Conservation (phyloP, 2,888 invertebrate species). For the Lordiphosa andalusiaca region DNA sequence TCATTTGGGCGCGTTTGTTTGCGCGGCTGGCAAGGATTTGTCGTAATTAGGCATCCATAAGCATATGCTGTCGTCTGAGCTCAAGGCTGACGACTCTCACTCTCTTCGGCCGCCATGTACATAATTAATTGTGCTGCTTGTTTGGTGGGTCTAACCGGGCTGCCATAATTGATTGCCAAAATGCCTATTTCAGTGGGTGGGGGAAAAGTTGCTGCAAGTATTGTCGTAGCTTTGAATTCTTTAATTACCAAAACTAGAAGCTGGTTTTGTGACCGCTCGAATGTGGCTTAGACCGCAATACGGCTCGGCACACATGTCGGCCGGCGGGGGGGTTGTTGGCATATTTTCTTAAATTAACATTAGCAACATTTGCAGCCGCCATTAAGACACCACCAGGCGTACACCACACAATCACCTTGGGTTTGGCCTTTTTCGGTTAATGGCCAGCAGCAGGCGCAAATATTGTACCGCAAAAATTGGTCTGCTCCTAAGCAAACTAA, state of each 20-base stretch:
- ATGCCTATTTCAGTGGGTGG: constrained; percentile 11
- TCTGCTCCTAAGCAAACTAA: constrained; percentile 50
- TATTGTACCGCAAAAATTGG: constrained; percentile 32
- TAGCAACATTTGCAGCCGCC: constrained; percentile 68
- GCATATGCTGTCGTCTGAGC: constrained; percentile 74
- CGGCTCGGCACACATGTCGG: constrained; percentile 6
- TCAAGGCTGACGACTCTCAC: constrained; percentile 45
- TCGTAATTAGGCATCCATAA: constrained; percentile 75
- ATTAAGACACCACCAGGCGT: constrained; percentile 55
- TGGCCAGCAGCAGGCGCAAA: constrained; percentile 55
- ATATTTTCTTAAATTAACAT: constrained; percentile 76
- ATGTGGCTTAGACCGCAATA: constrained; percentile 61
- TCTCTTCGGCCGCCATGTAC: constrained; percentile 31
- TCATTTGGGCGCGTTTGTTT: constrained; percentile 67
- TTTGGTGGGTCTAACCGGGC: constrained; percentile 41
- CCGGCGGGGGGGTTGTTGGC: constrained; percentile 9
- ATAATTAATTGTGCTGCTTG: constrained; percentile 62
- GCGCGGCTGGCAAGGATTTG: constrained; percentile 62
- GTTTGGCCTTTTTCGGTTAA: constrained; percentile 43
- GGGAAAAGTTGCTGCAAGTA: constrained; percentile 28
- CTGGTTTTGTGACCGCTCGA: constrained; percentile 58
- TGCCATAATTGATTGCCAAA: constrained; percentile 65
- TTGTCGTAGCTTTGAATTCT: constrained; percentile 62
- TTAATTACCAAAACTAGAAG: constrained; percentile 62
- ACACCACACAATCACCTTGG: constrained; percentile 38